Conservation (phyloP, 2,888 invertebrate genomes). For the Pyrochroa serraticornis region DNA sequence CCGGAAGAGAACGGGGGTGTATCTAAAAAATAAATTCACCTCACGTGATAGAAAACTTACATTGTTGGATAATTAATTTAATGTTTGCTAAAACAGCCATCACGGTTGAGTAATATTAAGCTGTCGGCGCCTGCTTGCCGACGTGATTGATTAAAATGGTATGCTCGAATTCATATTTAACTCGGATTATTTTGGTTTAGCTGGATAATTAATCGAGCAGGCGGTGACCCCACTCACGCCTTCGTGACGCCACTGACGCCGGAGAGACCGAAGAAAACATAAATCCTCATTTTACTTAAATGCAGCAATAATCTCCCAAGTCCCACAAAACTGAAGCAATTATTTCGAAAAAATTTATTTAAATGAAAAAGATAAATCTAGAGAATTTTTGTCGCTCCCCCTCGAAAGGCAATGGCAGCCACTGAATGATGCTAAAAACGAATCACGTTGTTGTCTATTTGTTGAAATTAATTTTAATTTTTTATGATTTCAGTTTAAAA, state of each 20-base stretch:
- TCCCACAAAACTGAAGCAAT: no score
- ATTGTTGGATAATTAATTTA: conserved; percentile 24
- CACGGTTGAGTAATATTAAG: conserved; percentile 19
- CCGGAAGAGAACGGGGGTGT: conserved; percentile 9
- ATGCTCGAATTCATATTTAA: conserved; percentile 22
- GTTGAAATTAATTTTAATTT: no score
- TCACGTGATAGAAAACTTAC: conserved; percentile 8
- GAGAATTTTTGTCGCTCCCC: no score
- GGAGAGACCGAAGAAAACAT: not conserved
- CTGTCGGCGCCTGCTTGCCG: conserved; percentile 26
- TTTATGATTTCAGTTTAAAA: no score
- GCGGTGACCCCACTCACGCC: conserved; percentile 1
- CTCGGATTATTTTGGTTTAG: conserved; percentile 23
- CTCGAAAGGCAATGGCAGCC: no score
- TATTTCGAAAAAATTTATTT: no score
- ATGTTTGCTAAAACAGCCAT: conserved; percentile 25
- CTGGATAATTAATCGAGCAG: conserved; percentile 17
- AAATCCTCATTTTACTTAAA: not conserved
- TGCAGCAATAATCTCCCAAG: no score
- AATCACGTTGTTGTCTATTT: no score
- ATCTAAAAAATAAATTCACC: conserved; percentile 5
- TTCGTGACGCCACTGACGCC: conserved; percentile 1
- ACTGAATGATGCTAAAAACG: no score
- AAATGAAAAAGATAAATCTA: no score
- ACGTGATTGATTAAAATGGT: conserved; percentile 28